phyloP scores from a whole-genome alignment of 2,113 vertebrate genomes.

The Lampris megalopsis region DNA sequence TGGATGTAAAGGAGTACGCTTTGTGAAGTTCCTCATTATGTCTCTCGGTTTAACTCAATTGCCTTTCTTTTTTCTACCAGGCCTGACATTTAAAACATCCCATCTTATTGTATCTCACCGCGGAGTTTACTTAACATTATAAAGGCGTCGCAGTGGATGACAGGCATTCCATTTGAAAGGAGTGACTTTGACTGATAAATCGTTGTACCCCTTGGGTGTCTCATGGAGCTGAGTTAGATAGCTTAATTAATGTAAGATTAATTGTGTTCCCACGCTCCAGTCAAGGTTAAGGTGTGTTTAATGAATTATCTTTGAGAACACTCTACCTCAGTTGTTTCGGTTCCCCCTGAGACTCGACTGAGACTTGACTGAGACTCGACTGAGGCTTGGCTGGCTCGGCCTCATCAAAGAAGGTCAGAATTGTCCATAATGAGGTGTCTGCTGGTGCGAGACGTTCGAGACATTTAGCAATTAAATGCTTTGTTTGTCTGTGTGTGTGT shows the following conservation, averaged over 20 bases:
- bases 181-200: conserved; percentile 70
- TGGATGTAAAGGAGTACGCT: too few relatives aligned
- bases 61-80: not conserved
- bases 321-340: conserved; percentile 61
- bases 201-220: conserved; percentile 60
- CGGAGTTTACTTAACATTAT: conserved; percentile 40
- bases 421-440: not conserved
- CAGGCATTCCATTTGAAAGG: conserved; percentile 49
- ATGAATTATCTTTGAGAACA: conserved; percentile 72
- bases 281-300: conserved; percentile 82
- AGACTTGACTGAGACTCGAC: conserved; percentile 13
- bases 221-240: conserved; percentile 73
- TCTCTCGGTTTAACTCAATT: not conserved
- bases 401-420: conserved; percentile 20
- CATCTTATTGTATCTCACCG: conserved; percentile 20
- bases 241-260: conserved; percentile 73
- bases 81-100: conserved; percentile 34
- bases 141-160: conserved; percentile 27
- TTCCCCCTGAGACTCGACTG: conserved; percentile 37
- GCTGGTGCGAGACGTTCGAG: not conserved
- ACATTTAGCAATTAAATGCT: conserved; percentile 4
- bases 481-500: not conserved
- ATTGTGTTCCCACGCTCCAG: conserved; percentile 63
- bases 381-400: conserved; percentile 2
- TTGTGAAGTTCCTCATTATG: not conserved